Evolutionary conservation across 92 coral and sea anemone genomes (phyloP), one percentile per base, ranked within the genome.

Genomic region (Phymanthus crucifer): DNA sequence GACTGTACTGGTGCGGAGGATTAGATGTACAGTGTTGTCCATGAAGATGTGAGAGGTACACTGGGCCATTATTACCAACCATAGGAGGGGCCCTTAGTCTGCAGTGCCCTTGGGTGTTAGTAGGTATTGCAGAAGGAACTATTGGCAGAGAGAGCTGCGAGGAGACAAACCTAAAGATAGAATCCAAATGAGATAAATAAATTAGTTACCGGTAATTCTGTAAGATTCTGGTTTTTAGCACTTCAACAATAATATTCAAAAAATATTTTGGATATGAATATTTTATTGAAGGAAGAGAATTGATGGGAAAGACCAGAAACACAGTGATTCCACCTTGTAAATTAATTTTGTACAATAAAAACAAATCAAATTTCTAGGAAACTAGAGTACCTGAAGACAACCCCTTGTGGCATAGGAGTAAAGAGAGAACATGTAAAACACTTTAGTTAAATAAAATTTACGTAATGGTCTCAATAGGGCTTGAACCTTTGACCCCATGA

Each of bases 1-100:
- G 77, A 24, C 36, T 66, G 52, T 82, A 61, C 35, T 65, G 72
- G 13, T 40, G 38, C n/a, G n/a, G n/a, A 27, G 77, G 74, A 45
- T 14, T 75, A 26, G 73, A n/a, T 31, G 24, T 65, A 32, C 27
- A 82, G 38, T 82, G 86, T 64, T 89, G 89, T 32, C 88, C 83
- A 52, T 85, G 94, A 34, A 76, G 38, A 61, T 90, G 97, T 23
- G 91, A 87, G 57, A 83, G 79, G 47, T 87, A 93, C 37, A 83
- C 74, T 1, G 97, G 94, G 50, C 87, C 89, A 40, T 89, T 33
- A 23, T 80, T 88, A 32, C 78, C 79, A 10, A 85, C 86, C 76
- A 90, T 75, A 11, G 97, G 45, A 29, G 91, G 94, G 70, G 83
- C 78, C 78, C 68, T 61, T 29, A 61, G 32, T 61, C 86, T 90